Base-by-base conservation (phyloP, 2,888 invertebrate genomes). In the Drosophila emarginata region DNA sequence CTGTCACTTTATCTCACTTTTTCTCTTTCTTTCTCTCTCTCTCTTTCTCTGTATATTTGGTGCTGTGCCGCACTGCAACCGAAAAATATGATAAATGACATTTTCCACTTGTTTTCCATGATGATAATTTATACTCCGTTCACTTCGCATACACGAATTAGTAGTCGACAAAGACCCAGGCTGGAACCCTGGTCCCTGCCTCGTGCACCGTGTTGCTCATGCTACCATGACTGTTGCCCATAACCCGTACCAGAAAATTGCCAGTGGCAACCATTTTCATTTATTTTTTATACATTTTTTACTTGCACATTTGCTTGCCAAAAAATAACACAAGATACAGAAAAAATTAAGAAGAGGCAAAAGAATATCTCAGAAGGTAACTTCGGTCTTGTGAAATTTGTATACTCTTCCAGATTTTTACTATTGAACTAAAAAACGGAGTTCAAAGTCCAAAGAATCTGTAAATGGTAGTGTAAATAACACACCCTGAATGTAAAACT, bases 41-140 rank as follows among this genome's bases (percentile, higher is more conserved):
- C 2, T 18, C 14, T 45, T 18, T 37, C 45, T 45, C 36, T 52
- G 52, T 61, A 51, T 52, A n/a, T n/a, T n/a, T n/a, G n/a, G 57
- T 68, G 68, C 64, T 66, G 63, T 69, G 68, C 66, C 68, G 76
- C 28, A 45, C n/a, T 78, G 61, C 79, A 53, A 69, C 68, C 87
- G 73, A 79, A 76, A 78, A 82, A 85, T 86, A 85, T 85, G 84
- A 85, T 85, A 85, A 88, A 85, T 85, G 87, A 86, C 88, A 85
- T 87, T 85, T 86, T 86, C 81, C 87, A 85, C 84, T 88, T 85
- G 88, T 88, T 87, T 79, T 88, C 79, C 80, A 83, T 83, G 84
- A 88, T 84, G 87, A 86, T 88, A 84, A 84, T 84, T 84, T 84
- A 84, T 84, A 86, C 84, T 83, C 74, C 73, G 77, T 74, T 87